phyloP scores from a whole-genome alignment of 1,140 invertebrate genomes.

The Archivesica marissinica region DNA sequence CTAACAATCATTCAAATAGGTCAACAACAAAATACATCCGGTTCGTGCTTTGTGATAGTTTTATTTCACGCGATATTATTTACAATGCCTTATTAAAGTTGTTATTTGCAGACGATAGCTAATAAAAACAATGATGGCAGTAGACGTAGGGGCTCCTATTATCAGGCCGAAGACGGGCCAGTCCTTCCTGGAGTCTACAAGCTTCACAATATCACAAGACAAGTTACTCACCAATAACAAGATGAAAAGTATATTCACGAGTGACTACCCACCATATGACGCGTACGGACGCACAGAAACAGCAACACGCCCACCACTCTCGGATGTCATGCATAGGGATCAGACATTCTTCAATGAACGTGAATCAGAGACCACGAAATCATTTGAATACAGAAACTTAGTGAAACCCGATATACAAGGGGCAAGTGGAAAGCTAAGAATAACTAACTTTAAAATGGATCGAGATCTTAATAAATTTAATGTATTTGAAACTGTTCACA shows the following conservation, averaged over 20 bases:
- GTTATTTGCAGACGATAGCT: neutral
- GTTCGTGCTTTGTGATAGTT: no score
- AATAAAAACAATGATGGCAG: neutral
- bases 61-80: no score
- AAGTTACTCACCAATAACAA: conserved; percentile 63
- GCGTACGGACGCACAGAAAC: conserved; percentile 62
- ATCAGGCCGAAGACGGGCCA: conserved; percentile 63
- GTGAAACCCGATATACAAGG: conserved; percentile 71
- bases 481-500: conserved; percentile 75
- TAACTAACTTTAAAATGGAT: conserved; percentile 82
- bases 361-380: conserved; percentile 75
- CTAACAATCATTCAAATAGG: no score
- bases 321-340: conserved; percentile 79
- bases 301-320: conserved; percentile 73
- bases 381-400: conserved; percentile 74
- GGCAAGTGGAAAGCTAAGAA: conserved; percentile 71
- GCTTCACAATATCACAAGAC: conserved; percentile 77
- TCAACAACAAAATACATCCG: no score
- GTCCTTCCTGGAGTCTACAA: conserved; percentile 71
- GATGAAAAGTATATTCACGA: conserved; percentile 76
- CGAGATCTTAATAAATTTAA: conserved; percentile 76
- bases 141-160: conserved; percentile 60
- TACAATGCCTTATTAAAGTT: no score
- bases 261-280: conserved; percentile 74
- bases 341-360: conserved; percentile 73